These are phyloP conservation scores for Tenualosa ilisha DNA, from an alignment of 2,797 vertebrate genomes.

Conservation along the genomic window DNA sequence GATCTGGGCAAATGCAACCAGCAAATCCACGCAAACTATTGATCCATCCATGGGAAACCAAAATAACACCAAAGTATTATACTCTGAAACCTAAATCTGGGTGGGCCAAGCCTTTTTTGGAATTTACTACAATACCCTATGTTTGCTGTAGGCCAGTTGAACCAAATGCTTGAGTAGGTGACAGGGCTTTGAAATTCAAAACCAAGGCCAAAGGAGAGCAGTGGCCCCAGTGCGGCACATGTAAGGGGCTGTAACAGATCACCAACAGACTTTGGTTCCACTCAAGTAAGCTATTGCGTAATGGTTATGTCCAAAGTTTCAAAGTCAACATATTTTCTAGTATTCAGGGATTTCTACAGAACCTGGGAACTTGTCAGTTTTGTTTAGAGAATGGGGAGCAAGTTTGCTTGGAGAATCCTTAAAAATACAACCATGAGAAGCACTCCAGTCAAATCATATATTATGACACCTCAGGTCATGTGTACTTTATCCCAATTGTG, in stretches of 20 bases:
- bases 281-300: neutral
- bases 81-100: neutral
- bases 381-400: no score
- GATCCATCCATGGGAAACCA: neutral
- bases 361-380: no score
- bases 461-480: no score
- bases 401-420: no score
- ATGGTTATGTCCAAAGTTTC: neutral
- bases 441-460: no score
- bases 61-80: neutral
- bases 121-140: neutral
- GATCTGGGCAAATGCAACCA: neutral
- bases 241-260: neutral
- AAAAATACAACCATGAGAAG: no score
- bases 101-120: neutral
- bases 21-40: neutral
- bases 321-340: neutral
- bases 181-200: neutral
- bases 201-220: neutral
- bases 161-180: conserved; percentile 1
- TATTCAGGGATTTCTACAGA: no score
- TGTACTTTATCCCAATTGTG: no score
- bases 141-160: neutral
- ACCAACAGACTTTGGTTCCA: neutral
- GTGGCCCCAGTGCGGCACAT: neutral